Base-by-base conservation (phyloP, 2,797 vertebrate species). In the Morus bassanus region DNA sequence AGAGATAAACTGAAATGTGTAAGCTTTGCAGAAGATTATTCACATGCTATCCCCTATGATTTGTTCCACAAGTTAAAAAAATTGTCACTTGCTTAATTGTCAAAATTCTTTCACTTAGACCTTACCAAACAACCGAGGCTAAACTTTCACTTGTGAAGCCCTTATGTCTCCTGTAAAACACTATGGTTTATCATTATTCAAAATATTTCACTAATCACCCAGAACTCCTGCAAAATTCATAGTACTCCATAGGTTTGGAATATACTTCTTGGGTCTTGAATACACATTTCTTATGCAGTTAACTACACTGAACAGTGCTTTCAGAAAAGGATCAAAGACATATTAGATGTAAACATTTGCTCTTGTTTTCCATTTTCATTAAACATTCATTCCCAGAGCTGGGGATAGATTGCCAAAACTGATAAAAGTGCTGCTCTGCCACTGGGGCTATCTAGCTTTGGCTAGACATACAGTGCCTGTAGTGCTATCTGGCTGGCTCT, bases 321-420 rank as follows among this genome's bases (percentile, higher is more conserved):
- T 60, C 64, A 88, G 60, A 27, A 63, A 67, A 65, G 33, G 28
- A 80, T 33, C 14, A 67, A 77, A 59, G 46, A 30, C 6, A 31
- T 9, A 43, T 53, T 31, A 35, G 7, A 64, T 78, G 31, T 19
- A 65, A 50, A 5, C 4, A 7, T 61, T 80, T 67, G 25, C 9
- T 76, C 14, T 83, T 50, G 18, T 33, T 88, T 88, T 69, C 37
- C 8, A 4, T 88, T 92, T 90, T 74, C n/a, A 57, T 65, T 59
- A 50, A 78, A 53, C 3, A 35, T 0, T 5, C 18, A 8, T 59
- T 57, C 16, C 30, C 3, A 0, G 1, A 63, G 21, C 18, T 59
- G 35, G 27, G 23, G 23, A 61, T 2, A 25, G 24, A 22, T 11
- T 46, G 51, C 7, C 60, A 78, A 69, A 92, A 48, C 6, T 41